A percentile compares a stretch with the other conserved stretches of the same genome.
Conservation (phyloP, 2,888 invertebrate genomes). For the Drosophila sordidula region DNA sequence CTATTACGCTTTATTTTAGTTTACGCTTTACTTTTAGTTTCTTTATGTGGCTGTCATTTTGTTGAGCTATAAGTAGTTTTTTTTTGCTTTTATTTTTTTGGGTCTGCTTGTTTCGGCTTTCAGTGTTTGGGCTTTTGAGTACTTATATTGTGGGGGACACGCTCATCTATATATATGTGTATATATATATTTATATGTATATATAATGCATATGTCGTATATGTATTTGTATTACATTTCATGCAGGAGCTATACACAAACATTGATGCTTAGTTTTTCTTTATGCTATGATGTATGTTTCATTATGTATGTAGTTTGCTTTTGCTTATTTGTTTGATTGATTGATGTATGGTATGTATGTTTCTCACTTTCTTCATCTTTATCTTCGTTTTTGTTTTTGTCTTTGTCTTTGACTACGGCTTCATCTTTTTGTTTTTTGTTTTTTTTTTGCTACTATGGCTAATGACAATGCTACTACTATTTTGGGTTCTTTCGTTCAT, state of each 20-base stretch:
- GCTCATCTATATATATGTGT: constrained; percentile 40
- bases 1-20: constrained; percentile 45
- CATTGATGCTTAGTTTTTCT: constrained; percentile 65
- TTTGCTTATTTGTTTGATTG: constrained; percentile 64
- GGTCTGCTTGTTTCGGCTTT: constrained; percentile 30
- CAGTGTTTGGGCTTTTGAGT: constrained; percentile 27
- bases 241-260: constrained; percentile 75
- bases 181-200: constrained; percentile 50
- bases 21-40: constrained; percentile 51
- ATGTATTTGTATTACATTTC: constrained; percentile 61
- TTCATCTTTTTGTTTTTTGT: constrained; percentile 27
- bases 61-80: constrained; percentile 43
- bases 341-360: constrained; percentile 70
- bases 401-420: constrained; percentile 5
- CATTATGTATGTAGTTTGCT: constrained; percentile 41
- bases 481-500: constrained; percentile 50
- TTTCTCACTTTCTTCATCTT: constrained; percentile 20
- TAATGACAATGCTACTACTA: constrained; percentile 79
- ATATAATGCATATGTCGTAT: constrained; percentile 56
- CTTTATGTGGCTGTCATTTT: constrained; percentile 42
- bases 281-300: constrained; percentile 55
- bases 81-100: constrained; percentile 10
- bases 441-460: constrained; percentile 63
- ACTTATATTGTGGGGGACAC: constrained; percentile 23
- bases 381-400: background rate